A percentile compares a stretch with the other conserved stretches of the same genome.
Conservation (phyloP, 2,113 vertebrate species). For the Anhinga anhinga region DNA sequence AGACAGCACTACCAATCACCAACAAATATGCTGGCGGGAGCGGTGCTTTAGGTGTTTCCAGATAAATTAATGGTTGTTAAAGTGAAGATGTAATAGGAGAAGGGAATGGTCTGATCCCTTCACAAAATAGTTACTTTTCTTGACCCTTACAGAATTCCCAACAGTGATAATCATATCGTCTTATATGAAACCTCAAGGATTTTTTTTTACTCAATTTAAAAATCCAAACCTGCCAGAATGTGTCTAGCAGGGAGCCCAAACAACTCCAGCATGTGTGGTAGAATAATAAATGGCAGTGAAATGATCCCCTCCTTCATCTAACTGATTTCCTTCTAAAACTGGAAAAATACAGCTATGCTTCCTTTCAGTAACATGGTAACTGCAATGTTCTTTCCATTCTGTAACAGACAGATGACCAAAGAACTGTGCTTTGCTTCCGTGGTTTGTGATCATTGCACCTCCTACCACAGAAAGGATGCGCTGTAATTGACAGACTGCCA, state of each 20-base stretch:
- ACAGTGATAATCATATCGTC: not conserved
- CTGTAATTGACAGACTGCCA: not conserved
- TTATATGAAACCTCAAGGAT: not conserved
- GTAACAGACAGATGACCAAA: not conserved
- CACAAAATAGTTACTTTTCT: not conserved
- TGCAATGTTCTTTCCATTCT: not conserved
- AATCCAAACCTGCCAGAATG: not conserved
- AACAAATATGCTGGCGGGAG: not conserved
- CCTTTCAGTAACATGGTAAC: not conserved
- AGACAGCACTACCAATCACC: not conserved
- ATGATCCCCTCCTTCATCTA: not conserved
- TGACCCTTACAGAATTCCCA: not conserved
- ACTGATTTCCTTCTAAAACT: not conserved
- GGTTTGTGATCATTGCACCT: not conserved
- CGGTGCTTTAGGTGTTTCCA: not conserved
- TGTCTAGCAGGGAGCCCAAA: not conserved
- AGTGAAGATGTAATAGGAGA: not conserved
- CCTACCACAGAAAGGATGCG: not conserved
- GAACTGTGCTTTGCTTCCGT: not conserved
- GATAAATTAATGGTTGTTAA: not conserved
- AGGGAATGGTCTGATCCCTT: not conserved
- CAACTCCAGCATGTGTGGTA: not conserved
- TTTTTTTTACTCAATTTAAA: not conserved
- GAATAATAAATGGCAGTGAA: not conserved
- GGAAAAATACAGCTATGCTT: not conserved